Evolutionary conservation across 2,113 vertebrate species (phyloP), one percentile per base, ranked within the genome.

Genomic region (Oophaga pumilio): DNA sequence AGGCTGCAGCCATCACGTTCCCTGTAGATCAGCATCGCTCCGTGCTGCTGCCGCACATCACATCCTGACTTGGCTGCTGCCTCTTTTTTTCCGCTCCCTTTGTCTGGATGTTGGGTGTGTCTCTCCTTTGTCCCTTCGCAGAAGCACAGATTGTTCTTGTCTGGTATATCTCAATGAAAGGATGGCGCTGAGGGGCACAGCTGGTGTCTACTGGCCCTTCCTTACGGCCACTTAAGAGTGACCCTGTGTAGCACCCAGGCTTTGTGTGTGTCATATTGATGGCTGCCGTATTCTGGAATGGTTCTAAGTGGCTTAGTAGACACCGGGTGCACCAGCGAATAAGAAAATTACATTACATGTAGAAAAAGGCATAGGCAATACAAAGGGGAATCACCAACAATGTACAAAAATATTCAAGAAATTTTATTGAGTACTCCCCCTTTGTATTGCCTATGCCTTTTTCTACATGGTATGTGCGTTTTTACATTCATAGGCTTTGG

Each of bases 21-120:
- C 79, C 59, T 77, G 33, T 62, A 64, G 33, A 68, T 68, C 76
- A 17, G 80, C 79, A 62, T 20, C 4, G 18, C 18, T 68, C 20
- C 22, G 62, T 24, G 8, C 57, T n/a, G 68, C 69, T 4, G 68
- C 69, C 0, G 60, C 78, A 62, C 26, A 81, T 62, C 57, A 62
- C 57, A 43, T 82, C 53, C 26, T 20, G 26, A 18, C 26, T 60
- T 28, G 17, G 12, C 76, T 80, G 76, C 52, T 59, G 56, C 10
- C 20, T n/a, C 20, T 62, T 81, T 43, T 43, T 26, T 50, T 60
- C 15, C 24, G 15, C 7, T 22, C 56, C 64, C 78, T 88, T 88
- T 87, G 86, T 88, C 80, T 88, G 86, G 22, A 53, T 83, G 22
- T 56, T 76, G 86, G 86, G 86, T 88, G 86, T 83, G 86, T 83